Evolutionary conservation across 2,888 invertebrate species (phyloP).

Genomic region (Drosophila mercatorum): DNA sequence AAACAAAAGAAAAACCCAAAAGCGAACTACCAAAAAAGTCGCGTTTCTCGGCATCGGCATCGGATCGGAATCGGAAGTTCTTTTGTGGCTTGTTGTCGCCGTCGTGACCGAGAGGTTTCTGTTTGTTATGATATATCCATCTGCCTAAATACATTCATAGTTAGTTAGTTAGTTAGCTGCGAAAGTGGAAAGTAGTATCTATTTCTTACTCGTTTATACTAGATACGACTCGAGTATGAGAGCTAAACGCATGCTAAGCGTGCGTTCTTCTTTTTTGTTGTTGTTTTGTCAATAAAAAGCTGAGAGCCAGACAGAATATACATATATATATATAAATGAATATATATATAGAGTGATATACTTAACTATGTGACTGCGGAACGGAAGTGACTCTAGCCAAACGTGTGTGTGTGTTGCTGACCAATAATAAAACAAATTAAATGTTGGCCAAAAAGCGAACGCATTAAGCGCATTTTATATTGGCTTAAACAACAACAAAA

Average conservation of each 20-base stretch:
- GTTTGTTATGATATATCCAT: slow-evolving; percentile 44
- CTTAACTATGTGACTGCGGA: slow-evolving; percentile 47
- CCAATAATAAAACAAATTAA: slow-evolving; percentile 53
- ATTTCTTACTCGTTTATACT: slow-evolving; percentile 17
- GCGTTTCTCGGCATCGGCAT: slow-evolving; percentile 35
- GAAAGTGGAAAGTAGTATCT: slow-evolving; percentile 71
- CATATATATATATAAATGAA: background rate
- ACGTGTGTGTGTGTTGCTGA: slow-evolving; percentile 50
- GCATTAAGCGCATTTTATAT: slow-evolving; percentile 57
- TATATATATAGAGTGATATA: slow-evolving; percentile 17
- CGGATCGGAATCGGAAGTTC: slow-evolving; percentile 68
- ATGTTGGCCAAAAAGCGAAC: slow-evolving; percentile 67
- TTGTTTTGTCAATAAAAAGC: slow-evolving; percentile 76
- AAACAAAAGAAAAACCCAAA: slow-evolving; percentile 33
- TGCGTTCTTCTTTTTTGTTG: slow-evolving; percentile 57
- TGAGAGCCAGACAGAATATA: slow-evolving; percentile 31
- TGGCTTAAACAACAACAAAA: slow-evolving; percentile 48
- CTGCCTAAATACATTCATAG: slow-evolving; percentile 25
- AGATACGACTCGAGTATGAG: slow-evolving; percentile 55
- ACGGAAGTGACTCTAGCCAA: slow-evolving; percentile 64
- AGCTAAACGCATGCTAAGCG: slow-evolving; percentile 55
- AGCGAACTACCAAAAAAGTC: slow-evolving; percentile 45
- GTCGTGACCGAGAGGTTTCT: slow-evolving; percentile 76
- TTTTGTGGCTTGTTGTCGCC: slow-evolving; percentile 57
- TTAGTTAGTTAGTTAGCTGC: slow-evolving; percentile 49